These are phyloP conservation scores for Melanaphis sacchari DNA, from an alignment of 1,140 invertebrate species.

Conservation along the genomic window DNA sequence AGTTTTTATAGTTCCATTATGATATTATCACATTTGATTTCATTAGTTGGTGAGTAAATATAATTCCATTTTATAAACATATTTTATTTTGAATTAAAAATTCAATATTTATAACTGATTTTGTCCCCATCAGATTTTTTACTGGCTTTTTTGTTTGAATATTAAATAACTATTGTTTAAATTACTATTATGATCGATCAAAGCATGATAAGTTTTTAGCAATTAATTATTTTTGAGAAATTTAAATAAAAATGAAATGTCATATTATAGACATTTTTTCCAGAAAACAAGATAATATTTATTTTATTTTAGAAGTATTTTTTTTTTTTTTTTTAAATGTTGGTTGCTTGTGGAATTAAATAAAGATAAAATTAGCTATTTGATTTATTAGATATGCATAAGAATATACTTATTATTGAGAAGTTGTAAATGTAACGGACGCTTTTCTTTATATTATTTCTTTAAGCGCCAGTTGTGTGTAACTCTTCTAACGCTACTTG, in stretches of 20 bases:
- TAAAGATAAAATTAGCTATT: not conserved
- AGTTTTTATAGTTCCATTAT: not conserved
- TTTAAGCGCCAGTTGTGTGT: not conserved
- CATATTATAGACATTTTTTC: not conserved
- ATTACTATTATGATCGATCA: not conserved
- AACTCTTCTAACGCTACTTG: conserved; percentile 36
- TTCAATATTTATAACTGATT: not conserved
- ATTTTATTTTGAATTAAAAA: not conserved
- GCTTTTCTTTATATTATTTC: conserved; percentile 1
- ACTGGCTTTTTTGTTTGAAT: not conserved
- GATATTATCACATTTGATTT: not conserved
- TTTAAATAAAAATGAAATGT: not conserved
- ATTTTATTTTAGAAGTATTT: no score
- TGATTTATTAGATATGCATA: not conserved
- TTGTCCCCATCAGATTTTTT: not conserved
- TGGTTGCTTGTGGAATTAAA: not conserved
- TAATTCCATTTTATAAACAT: not conserved
- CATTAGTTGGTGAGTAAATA: not conserved
- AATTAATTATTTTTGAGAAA: not conserved
- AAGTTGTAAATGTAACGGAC: not conserved
- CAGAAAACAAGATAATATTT: not conserved
- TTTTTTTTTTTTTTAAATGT: not conserved
- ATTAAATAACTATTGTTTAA: not conserved
- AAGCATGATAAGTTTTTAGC: not conserved
- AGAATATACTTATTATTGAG: not conserved